Evolutionary conservation across 2,113 vertebrate species (phyloP).

Genomic region (Eptesicus fuscus): DNA sequence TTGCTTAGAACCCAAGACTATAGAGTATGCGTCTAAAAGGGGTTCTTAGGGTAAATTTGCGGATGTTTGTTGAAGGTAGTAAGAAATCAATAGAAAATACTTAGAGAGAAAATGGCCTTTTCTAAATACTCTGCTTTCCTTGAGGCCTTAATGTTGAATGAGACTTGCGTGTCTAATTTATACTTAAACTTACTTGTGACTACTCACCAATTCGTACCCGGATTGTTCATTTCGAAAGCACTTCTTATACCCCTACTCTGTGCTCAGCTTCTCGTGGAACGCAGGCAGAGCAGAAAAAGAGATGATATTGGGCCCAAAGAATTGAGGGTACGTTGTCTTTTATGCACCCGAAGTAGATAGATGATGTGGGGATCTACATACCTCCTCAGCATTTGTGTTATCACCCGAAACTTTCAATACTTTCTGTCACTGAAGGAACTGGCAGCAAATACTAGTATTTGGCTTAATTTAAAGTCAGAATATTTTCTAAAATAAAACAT

Average conservation of each 20-base stretch:
- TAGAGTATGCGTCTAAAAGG: not conserved
- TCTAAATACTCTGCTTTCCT: not conserved
- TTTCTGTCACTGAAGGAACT: not conserved
- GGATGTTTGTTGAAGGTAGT: not conserved
- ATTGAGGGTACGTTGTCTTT: not conserved
- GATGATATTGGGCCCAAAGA: not conserved
- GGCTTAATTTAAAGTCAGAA: not conserved
- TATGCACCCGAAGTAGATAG: not conserved
- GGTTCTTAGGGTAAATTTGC: not conserved
- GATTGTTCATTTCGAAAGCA: not conserved
- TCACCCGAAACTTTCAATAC: not conserved
- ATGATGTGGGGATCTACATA: not conserved
- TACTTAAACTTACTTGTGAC: not conserved
- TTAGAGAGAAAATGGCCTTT: not conserved
- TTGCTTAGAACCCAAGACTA: slow-evolving; percentile 24
- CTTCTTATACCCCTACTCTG: not conserved
- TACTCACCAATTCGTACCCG: not conserved
- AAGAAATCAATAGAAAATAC: not conserved
- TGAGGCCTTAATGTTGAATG: not conserved
- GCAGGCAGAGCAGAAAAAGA: not conserved
- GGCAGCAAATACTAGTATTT: not conserved
- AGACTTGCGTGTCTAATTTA: not conserved
- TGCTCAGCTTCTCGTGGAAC: not conserved
- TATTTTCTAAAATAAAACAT: slow-evolving; percentile 20
- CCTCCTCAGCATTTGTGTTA: not conserved